These are phyloP conservation scores for Nesoenas mayeri DNA, from an alignment of 2,113 vertebrate species.

Conservation along the genomic window DNA sequence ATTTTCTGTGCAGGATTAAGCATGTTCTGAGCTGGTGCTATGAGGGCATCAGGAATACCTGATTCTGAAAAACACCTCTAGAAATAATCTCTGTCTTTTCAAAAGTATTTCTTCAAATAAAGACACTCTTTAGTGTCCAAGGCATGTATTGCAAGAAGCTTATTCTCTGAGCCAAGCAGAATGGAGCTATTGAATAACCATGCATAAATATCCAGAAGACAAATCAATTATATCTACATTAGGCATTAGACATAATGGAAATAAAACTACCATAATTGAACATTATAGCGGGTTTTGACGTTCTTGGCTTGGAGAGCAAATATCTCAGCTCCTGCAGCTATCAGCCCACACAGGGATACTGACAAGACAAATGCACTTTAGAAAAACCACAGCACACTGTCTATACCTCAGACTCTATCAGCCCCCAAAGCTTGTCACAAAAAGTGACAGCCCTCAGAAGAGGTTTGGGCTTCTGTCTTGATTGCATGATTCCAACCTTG, in stretches of 20 bases:
- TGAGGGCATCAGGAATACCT: background rate
- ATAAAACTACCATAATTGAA: background rate
- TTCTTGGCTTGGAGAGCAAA: background rate
- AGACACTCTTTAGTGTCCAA: background rate
- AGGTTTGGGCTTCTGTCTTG: background rate
- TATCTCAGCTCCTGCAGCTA: background rate
- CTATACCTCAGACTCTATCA: background rate
- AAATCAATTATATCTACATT: conserved; percentile 7
- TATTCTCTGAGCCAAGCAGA: background rate
- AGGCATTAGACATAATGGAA: background rate
- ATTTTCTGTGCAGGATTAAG: background rate
- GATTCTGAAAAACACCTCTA: background rate
- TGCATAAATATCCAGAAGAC: background rate
- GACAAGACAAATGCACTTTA: background rate
- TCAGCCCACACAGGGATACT: background rate
- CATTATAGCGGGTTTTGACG: background rate
- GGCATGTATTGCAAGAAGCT: background rate
- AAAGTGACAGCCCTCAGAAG: background rate
- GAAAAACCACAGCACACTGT: background rate
- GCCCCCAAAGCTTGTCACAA: background rate
- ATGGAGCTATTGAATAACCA: background rate
- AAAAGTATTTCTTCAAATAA: background rate
- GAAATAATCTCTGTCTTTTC: background rate
- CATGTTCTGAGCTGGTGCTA: background rate
- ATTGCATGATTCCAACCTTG: background rate